Conservation (phyloP, 2,113 vertebrate genomes). For the Paraplagusia blochii region DNA sequence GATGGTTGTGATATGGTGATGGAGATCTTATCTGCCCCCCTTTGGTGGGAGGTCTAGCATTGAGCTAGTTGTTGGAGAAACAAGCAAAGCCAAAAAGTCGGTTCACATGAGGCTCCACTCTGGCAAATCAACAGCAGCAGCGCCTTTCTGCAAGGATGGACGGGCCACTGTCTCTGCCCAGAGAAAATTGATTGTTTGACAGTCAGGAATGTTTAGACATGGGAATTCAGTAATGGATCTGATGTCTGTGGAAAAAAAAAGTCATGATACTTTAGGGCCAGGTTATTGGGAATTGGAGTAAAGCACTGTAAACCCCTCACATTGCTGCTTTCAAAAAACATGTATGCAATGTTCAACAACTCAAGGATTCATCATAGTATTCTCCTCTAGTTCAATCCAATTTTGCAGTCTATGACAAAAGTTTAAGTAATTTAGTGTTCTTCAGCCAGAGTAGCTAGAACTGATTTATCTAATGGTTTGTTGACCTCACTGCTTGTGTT, state of each 20-base stretch:
- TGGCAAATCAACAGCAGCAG: not conserved
- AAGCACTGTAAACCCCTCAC: no score
- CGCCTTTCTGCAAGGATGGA: slow-evolving; percentile 6
- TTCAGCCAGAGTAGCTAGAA: no score
- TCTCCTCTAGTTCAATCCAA: no score
- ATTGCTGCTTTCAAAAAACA: no score
- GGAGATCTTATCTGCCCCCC: slow-evolving; percentile 34
- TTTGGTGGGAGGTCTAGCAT: slow-evolving; percentile 18
- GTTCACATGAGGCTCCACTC: not conserved
- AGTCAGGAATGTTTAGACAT: slow-evolving; percentile 23
- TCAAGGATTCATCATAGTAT: no score
- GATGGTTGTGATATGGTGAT: slow-evolving; percentile 31
- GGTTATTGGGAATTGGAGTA: no score
- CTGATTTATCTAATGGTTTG: no score
- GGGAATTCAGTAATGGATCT: slow-evolving; percentile 20
- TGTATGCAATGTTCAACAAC: no score
- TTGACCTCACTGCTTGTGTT: no score
- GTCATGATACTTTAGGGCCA: no score
- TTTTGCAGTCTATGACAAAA: no score
- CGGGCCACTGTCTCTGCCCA: not conserved
- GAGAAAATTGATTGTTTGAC: slow-evolving; percentile 17
- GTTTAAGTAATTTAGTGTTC: no score
- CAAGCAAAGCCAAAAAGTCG: slow-evolving; percentile 36
- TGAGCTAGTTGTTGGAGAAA: slow-evolving; percentile 20
- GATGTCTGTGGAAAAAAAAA: slow-evolving; percentile 17